These are phyloP conservation scores for Laticauda colubrina DNA, from an alignment of 2,113 vertebrate genomes.

Conservation along the genomic window DNA sequence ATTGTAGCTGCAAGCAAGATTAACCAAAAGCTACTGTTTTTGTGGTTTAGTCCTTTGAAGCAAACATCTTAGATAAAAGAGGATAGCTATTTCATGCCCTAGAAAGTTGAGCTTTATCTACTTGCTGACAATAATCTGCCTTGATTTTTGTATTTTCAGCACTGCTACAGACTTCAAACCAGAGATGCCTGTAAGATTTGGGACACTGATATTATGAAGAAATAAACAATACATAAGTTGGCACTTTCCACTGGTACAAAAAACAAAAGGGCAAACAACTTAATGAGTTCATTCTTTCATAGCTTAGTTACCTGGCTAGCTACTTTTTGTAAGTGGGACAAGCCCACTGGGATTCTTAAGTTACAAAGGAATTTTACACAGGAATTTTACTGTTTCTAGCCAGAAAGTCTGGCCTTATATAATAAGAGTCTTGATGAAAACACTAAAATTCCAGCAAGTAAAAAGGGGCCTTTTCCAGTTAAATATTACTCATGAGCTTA, in stretches of 20 bases:
- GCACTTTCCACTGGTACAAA: not conserved
- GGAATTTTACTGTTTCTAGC: not conserved
- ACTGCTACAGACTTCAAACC: not conserved
- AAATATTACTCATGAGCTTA: conserved; percentile 13
- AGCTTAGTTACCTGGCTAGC: not conserved
- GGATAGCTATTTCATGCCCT: too few species aligned
- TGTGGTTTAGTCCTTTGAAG: not conserved
- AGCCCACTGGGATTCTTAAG: not conserved
- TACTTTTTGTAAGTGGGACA: not conserved
- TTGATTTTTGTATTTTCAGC: not conserved
- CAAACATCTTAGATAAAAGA: not conserved
- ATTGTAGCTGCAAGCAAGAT: not conserved
- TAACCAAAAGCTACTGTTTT: not conserved
- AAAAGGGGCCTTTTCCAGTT: conserved; percentile 8
- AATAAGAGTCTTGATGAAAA: not conserved
- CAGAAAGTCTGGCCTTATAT: not conserved
- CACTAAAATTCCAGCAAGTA: not conserved
- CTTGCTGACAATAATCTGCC: not conserved
- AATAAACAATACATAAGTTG: not conserved
- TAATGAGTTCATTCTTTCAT: not conserved
- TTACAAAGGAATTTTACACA: not conserved
- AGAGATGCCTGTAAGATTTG: not conserved
- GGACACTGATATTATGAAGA: not conserved
- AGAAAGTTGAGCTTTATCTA: not conserved
- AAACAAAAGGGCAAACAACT: not conserved